Percentiles rank a stretch among this genome's conserved stretches.
These are phyloP conservation scores for Stichodactyla helianthus DNA, from an alignment of 64 coral and sea anemone species.

Conservation along the genomic window DNA sequence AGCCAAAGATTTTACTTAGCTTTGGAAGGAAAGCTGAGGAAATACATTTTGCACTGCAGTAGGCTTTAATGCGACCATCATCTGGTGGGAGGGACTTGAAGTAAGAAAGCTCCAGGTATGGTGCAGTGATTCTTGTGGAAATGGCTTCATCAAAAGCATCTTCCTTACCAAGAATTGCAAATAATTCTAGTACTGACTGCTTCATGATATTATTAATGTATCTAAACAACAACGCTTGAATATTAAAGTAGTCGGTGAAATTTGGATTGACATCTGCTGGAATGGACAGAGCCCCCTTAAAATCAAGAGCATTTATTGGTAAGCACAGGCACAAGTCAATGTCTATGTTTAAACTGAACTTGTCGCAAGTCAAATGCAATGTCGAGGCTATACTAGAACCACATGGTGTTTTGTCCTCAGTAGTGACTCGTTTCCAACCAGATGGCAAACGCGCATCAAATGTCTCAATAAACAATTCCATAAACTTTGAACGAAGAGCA, in stretches of 20 bases:
- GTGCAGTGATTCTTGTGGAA: not conserved
- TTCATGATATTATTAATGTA: conserved; percentile 32
- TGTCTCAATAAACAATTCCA: not conserved
- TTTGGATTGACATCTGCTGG: conserved; percentile 30
- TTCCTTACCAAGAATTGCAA: not conserved
- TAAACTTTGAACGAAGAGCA: not conserved
- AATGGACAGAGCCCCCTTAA: conserved; percentile 34
- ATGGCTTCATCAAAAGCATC: not conserved
- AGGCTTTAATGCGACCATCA: conserved; percentile 34
- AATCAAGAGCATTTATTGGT: conserved; percentile 31
- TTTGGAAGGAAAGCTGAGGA: conserved; percentile 47
- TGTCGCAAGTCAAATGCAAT: conserved; percentile 46
- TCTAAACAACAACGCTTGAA: conserved; percentile 37
- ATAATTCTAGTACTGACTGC: not conserved
- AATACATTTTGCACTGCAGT: conserved; percentile 60
- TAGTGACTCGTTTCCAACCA: conserved; percentile 25
- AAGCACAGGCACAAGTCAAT: conserved; percentile 52
- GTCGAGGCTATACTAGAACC: conserved; percentile 45
- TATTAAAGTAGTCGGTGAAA: not conserved
- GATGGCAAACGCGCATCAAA: not conserved
- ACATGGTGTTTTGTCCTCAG: conserved; percentile 21
- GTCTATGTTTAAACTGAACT: conserved; percentile 38
- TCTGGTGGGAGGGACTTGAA: conserved; percentile 5
- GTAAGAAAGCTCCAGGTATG: not conserved
- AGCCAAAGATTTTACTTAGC: conserved; percentile 38